Evolutionary conservation across 92 coral and sea anemone species (phyloP), one percentile per base, ranked within the genome.

Genomic region (Scolanthus callimorphus): DNA sequence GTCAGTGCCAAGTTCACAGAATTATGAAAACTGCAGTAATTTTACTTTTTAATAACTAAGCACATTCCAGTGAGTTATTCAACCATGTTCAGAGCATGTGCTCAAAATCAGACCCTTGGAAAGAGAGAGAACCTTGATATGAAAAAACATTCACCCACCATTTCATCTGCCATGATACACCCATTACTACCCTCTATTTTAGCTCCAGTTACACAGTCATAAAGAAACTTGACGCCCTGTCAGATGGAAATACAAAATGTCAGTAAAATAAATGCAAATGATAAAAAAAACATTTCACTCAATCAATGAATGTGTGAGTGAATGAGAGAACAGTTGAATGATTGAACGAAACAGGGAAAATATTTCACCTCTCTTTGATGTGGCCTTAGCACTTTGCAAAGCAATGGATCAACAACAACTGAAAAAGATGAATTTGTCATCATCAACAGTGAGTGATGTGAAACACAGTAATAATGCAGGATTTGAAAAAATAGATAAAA

Each of bases 91-190:
- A n/a, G n/a, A n/a, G n/a, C n/a, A n/a, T n/a, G n/a, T n/a, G n/a
- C n/a, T n/a, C n/a, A n/a, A n/a, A n/a, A n/a, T n/a, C n/a, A n/a
- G n/a, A n/a, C n/a, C n/a, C n/a, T n/a, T n/a, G n/a, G n/a, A n/a
- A n/a, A n/a, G n/a, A n/a, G n/a, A n/a, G n/a, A n/a, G n/a, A n/a
- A n/a, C n/a, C n/a, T n/a, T n/a, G n/a, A n/a, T n/a, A n/a, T n/a
- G n/a, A n/a, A n/a, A n/a, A n/a, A n/a, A n/a, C n/a, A n/a, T n/a
- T n/a, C n/a, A 43, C 63, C 39, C 39, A 86, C 95, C 98, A 92
- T 92, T 62, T 92, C 98, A 74, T 92, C 98, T 25, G 98, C 98
- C 98, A 92, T 92, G 26, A 92, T 92, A 29, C 96, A 92, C n/a
- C 98, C 98, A 88, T 76, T 43, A 60, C 92, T 92, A 12, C 85